Conservation (phyloP, 1,140 invertebrate species). For the Homalodisca vitripennis region DNA sequence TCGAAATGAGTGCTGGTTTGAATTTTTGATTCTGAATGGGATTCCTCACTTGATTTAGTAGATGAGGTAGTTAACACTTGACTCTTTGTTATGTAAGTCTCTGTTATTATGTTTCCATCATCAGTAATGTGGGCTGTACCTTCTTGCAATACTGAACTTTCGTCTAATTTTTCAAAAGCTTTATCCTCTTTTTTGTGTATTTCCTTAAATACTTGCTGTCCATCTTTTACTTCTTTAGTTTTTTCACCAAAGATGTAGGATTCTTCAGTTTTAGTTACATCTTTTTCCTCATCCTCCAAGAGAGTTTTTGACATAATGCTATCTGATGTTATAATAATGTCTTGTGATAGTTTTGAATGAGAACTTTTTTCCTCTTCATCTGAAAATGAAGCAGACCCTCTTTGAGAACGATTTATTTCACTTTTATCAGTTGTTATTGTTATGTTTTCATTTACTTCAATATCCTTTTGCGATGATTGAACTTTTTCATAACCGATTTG, state of each 20-base stretch:
- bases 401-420: slow-evolving; percentile 33
- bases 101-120: slow-evolving; percentile 33
- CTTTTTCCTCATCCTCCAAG: slow-evolving; percentile 1
- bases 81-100: slow-evolving; percentile 30
- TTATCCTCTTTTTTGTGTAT: slow-evolving; percentile 31
- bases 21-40: slow-evolving; percentile 6
- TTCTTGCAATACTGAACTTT: slow-evolving; percentile 39
- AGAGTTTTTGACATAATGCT: not conserved
- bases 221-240: not conserved
- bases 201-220: slow-evolving; percentile 4
- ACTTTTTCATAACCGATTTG: slow-evolving; percentile 38
- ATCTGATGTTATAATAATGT: not conserved
- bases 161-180: slow-evolving; percentile 14
- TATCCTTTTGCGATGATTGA: slow-evolving; percentile 41
- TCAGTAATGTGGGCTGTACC: slow-evolving; percentile 42
- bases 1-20: not conserved
- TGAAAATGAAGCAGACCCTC: slow-evolving; percentile 35
- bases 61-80: slow-evolving; percentile 9
- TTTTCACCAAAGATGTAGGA: slow-evolving; percentile 11
- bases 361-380: slow-evolving; percentile 43
- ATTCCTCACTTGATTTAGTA: slow-evolving; percentile 22
- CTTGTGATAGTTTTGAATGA: slow-evolving; percentile 13
- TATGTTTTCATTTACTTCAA: slow-evolving; percentile 34
- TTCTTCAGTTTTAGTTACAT: slow-evolving; percentile 13
- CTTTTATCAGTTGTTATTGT: slow-evolving; percentile 20